Conservation (phyloP, 2,797 vertebrate species). For the Alosa sapidissima region DNA sequence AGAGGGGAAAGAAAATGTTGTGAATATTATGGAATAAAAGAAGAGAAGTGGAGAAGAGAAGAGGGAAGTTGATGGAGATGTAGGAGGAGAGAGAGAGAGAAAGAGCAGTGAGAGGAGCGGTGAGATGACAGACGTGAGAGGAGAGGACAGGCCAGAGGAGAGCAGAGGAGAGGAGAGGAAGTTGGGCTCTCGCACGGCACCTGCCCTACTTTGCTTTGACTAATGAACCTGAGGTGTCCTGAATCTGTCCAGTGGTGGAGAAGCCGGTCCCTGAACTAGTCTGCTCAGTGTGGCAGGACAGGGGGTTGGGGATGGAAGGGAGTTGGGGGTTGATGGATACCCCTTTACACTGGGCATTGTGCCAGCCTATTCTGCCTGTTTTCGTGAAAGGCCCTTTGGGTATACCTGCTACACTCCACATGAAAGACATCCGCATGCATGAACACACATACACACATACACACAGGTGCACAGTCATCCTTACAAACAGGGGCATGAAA, state of each 20-base stretch:
- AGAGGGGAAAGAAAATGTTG: neutral
- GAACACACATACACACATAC: neutral
- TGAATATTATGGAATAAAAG: neutral
- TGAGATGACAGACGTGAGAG: neutral
- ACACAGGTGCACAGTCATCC: neutral
- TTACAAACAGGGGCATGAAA: neutral
- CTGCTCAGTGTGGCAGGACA: slow-evolving; percentile 35
- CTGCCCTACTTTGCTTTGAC: slow-evolving; percentile 77
- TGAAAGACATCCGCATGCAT: neutral
- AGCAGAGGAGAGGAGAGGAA: slow-evolving; percentile 28
- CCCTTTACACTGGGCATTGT: slow-evolving; percentile 52
- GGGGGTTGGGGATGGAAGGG: slow-evolving; percentile 38
- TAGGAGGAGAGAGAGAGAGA: neutral
- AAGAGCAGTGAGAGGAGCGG: neutral
- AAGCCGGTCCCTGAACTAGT: slow-evolving; percentile 64
- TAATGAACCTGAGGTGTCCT: slow-evolving; percentile 76
- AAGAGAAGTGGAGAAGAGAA: slow-evolving; percentile 23
- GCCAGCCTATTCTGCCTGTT: slow-evolving; percentile 43
- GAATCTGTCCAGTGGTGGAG: slow-evolving; percentile 72
- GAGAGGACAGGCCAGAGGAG: slow-evolving; percentile 8
- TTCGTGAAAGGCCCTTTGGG: slow-evolving; percentile 25
- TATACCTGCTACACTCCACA: neutral
- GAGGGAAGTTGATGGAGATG: slow-evolving; percentile 20
- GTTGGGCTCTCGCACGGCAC: slow-evolving; percentile 60
- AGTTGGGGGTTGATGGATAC: neutral